These are phyloP conservation scores for Copsychus sechellarum DNA, from an alignment of 2,113 vertebrate species.

Conservation along the genomic window DNA sequence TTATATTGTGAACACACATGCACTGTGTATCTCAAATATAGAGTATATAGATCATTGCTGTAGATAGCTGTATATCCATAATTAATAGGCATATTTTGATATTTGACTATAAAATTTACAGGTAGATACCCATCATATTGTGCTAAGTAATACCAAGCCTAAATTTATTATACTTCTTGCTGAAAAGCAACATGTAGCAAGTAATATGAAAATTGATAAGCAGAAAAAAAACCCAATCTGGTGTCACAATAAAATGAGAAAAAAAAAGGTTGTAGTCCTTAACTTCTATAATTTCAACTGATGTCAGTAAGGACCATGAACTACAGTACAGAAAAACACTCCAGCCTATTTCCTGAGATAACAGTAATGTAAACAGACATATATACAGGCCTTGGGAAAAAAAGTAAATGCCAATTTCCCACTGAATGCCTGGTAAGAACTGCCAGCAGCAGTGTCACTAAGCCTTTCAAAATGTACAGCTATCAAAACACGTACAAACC, in stretches of 20 bases:
- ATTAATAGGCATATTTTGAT: background rate
- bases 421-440: conserved; percentile 23
- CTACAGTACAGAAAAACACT: background rate
- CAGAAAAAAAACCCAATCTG: background rate
- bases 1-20: background rate
- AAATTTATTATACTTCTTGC: background rate
- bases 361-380: conserved; percentile 15
- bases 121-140: background rate
- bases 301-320: background rate
- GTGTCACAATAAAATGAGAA: background rate
- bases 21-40: background rate
- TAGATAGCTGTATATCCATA: background rate
- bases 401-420: conserved; percentile 24
- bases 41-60: background rate
- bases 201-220: background rate
- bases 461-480: background rate
- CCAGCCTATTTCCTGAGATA: conserved; percentile 26
- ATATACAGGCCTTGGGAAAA: conserved; percentile 5
- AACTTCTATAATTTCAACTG: background rate
- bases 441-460: background rate
- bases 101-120: background rate
- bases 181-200: background rate
- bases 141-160: background rate
- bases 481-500: background rate
- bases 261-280: background rate